Conservation (phyloP, 2,113 vertebrate species). For the Ascaphus truei region DNA sequence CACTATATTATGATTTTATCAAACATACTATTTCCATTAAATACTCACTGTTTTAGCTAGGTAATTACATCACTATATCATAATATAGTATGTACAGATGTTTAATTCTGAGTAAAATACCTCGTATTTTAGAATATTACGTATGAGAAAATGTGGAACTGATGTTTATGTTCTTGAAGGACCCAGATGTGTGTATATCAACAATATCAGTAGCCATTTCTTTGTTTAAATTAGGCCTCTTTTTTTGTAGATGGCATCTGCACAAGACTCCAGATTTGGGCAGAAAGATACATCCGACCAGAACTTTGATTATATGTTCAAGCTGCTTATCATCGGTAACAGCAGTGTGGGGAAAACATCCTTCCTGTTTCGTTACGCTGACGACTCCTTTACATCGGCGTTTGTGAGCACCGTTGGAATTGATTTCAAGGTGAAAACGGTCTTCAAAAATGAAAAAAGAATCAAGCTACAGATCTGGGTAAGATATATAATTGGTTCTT, state of each 20-base stretch:
- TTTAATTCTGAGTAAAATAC: too few relatives aligned
- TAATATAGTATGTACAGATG: too few relatives aligned
- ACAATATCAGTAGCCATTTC: too few relatives aligned
- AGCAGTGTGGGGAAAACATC: conserved; percentile 92
- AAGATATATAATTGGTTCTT: conserved; percentile 44
- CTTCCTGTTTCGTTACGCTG: conserved; percentile 94
- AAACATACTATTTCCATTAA: too few relatives aligned
- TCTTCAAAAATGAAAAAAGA: conserved; percentile 96
- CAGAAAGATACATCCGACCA: conserved; percentile 88
- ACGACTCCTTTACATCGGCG: conserved; percentile 94
- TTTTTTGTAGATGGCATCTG: conserved; percentile 76
- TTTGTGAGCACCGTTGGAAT: conserved; percentile 98
- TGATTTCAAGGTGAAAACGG: conserved; percentile 97
- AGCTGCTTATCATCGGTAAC: conserved; percentile 88
- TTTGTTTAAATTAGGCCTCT: too few relatives aligned
- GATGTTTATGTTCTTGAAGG: too few relatives aligned
- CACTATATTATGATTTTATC: too few relatives aligned
- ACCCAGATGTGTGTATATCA: too few relatives aligned
- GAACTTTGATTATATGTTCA: conserved; percentile 96
- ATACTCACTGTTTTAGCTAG: too few relatives aligned
- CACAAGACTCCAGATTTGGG: conserved; percentile 75
- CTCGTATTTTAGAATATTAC: too few relatives aligned
- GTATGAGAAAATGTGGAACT: too few relatives aligned
- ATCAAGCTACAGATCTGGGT: conserved; percentile 99
- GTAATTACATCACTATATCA: too few relatives aligned